Evolutionary conservation across 2,113 vertebrate species (phyloP).

Genomic region (Charadrius vociferus): DNA sequence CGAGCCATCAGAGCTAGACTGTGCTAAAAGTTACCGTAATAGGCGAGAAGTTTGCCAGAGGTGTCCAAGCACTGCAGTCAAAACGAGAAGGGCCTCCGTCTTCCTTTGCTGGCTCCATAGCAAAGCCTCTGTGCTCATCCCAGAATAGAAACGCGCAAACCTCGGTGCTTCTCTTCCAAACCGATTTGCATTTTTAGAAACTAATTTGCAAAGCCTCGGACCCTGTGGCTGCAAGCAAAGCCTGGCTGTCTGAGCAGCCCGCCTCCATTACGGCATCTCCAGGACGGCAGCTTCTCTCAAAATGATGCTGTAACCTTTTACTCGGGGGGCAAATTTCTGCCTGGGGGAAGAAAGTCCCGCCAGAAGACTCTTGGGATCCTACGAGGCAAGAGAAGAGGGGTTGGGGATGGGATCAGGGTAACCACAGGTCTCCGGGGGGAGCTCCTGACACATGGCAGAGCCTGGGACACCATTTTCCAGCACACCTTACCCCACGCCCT

Average conservation of each 20-base stretch:
- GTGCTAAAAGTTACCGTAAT: not conserved
- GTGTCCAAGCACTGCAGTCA: not conserved
- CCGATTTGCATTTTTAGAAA: conserved; percentile 23
- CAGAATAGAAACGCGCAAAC: conserved; percentile 15
- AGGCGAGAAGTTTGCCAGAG: not conserved
- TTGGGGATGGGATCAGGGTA: not conserved
- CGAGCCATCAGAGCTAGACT: not conserved
- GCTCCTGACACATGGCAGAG: not conserved
- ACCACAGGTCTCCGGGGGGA: not conserved
- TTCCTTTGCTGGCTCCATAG: not conserved
- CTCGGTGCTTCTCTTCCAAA: conserved; percentile 35
- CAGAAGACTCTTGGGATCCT: not conserved
- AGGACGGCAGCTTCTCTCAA: not conserved
- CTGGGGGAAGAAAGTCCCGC: not conserved
- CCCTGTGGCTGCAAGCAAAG: not conserved
- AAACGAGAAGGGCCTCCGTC: not conserved
- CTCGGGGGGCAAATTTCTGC: not conserved
- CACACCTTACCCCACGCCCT: not conserved
- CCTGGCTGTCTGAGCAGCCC: not conserved
- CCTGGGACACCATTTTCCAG: not conserved
- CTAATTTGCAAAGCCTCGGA: conserved; percentile 21
- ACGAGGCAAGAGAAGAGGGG: not conserved
- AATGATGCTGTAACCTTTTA: not conserved
- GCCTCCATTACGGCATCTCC: not conserved
- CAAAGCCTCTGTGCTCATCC: not conserved